Base-by-base conservation (phyloP, 2,113 vertebrate species). In the Nyctereutes procyonoides region DNA sequence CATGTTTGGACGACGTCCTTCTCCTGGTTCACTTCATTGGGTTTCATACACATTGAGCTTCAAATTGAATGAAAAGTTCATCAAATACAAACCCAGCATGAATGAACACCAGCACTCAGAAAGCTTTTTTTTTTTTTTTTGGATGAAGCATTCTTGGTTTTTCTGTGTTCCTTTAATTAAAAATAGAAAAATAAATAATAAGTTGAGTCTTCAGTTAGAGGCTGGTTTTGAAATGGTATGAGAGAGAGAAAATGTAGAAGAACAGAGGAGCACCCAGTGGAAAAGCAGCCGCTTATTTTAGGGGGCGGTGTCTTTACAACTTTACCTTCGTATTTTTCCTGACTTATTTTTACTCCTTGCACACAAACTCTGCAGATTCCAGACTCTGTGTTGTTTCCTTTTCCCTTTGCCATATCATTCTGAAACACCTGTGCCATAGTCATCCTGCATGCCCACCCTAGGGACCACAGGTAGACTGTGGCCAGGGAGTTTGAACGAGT, bases 1-100 rank as follows among this genome's bases (percentile, higher is more conserved):
- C 97, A 92, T 93, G 97, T 97, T 95, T 80, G 82, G 86, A 91
- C 96, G 17, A 60, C 53, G n/a, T 55, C 88, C 94, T 85, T 48
- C 32, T 84, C 90, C 58, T 73, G 88, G 81, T 93, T 97, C 91
- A 28, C 62, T 65, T 76, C 92, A n/a, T 3, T n/a, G 92, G 17
- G 58, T 77, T 94, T 97, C 90, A 35, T 94, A 84, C 60, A 67
- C 85, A 62, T 5, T 30, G 88, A 90, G 74, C 90, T 96, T 92
- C 73, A 60, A 12, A 93, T 20, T 83, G 89, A 93, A 96, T 71
- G 86, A 93, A 89, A 82, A 62, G 82, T 77, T 58, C 83, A 51
- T 56, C n/a, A 16, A 38, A 65, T 80, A 73, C 53, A 95, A 82
- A 88, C 28, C 43, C 19, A 5, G 10, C n/a, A 2, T 82, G 82